Evolutionary conservation across 2,113 vertebrate genomes (phyloP), one percentile per base, ranked within the genome.

Genomic region (Alethe diademata): DNA sequence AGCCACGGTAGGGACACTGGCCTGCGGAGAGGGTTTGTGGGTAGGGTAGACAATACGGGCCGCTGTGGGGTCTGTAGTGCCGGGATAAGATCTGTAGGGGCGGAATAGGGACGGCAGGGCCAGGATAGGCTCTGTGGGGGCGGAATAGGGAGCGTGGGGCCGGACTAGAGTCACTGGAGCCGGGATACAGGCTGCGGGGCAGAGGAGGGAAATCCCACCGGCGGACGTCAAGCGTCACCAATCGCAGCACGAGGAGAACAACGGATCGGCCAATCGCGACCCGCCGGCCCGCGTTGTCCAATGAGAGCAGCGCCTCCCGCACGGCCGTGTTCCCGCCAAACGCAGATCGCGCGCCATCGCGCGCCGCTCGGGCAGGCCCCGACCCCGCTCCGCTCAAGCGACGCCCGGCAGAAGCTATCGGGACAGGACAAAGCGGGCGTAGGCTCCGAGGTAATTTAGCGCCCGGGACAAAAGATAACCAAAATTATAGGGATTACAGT

Each of bases 371-470:
- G 26, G 17, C 25, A 26, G 2, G 0, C 3, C 1, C 1, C 1
- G 1, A 12, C 0, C 1, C 1, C 3, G 8, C 3, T 5, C 2
- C 5, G 1, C 2, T 1, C 2, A 2, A 1, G 0, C 1, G 3
- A 1, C 5, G 2, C 4, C 2, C 1, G 2, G 1, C 1, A 3
- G 0, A 1, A 2, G 1, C 1, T 1, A 5, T 6, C 5, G 3
- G 2, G 0, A 1, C 1, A 8, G 0, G 0, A 5, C 35, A 25
- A 8, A 18, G 0, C 1, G 0, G 0, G 0, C 1, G 3, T 0
- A 6, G 0, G 1, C 1, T 7, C 1, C 1, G 1, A 1, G 0
- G 0, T 1, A 12, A 1, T 0, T 1, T 3, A 0, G 0, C 1
- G 0, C 0, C 1, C 2, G 1, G 0, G 0, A 1, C 0, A 1